These are phyloP conservation scores for Hypomecis atomaria DNA, from an alignment of 2,888 invertebrate species.

Conservation along the genomic window DNA sequence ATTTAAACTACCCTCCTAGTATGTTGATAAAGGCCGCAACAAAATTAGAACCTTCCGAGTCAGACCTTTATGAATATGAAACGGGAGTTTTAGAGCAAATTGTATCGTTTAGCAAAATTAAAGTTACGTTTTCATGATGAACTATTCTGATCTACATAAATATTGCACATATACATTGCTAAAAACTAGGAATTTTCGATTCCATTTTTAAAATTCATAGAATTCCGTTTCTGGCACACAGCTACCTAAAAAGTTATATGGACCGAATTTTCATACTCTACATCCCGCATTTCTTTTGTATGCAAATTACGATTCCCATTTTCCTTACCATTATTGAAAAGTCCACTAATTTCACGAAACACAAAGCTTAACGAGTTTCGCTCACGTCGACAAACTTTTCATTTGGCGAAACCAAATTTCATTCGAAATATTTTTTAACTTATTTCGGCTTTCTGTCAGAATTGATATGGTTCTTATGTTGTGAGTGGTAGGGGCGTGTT, in stretches of 20 bases:
- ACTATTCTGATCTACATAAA: background rate
- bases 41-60: slow-evolving; percentile 63
- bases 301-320: slow-evolving; percentile 22
- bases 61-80: slow-evolving; percentile 61
- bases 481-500: slow-evolving; percentile 52
- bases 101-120: slow-evolving; percentile 39
- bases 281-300: slow-evolving; percentile 14
- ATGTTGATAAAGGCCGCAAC: slow-evolving; percentile 74
- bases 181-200: too few relatives aligned
- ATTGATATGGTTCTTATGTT: slow-evolving; percentile 43
- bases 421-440: slow-evolving; percentile 56
- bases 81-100: slow-evolving; percentile 46
- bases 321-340: slow-evolving; percentile 25
- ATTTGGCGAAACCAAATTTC: slow-evolving; percentile 57
- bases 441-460: slow-evolving; percentile 47
- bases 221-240: background rate
- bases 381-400: slow-evolving; percentile 45
- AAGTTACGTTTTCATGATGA: slow-evolving; percentile 13
- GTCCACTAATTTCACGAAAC: slow-evolving; percentile 28
- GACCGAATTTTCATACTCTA: background rate
- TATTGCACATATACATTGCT: too few relatives aligned
- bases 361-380: slow-evolving; percentile 36
- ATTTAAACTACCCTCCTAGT: slow-evolving; percentile 79
- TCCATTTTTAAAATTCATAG: too few relatives aligned
- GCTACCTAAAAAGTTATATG: background rate